Conservation (phyloP, 2,888 invertebrate species). For the Norana najaformis region DNA sequence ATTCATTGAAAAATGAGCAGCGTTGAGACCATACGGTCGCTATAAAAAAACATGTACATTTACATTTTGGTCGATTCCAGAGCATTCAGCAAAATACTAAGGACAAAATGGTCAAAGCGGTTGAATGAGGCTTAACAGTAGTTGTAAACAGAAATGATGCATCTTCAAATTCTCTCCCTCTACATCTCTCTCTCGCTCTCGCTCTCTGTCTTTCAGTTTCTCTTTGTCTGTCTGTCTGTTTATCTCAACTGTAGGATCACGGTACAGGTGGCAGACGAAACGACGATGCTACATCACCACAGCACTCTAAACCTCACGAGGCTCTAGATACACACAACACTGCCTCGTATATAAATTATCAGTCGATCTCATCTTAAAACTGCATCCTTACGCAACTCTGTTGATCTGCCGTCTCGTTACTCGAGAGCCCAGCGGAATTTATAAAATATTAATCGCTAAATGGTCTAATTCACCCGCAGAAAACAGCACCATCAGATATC, state of each 20-base stretch:
- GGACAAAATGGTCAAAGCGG: neutral
- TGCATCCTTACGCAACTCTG: neutral
- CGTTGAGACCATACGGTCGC: too few relatives aligned
- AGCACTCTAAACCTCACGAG: neutral
- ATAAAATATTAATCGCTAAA: neutral
- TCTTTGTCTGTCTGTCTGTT: neutral
- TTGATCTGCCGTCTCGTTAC: neutral
- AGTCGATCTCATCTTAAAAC: neutral
- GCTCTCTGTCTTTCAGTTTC: neutral
- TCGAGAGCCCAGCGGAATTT: neutral
- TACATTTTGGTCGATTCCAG: too few relatives aligned
- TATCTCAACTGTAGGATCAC: neutral
- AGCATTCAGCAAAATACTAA: neutral
- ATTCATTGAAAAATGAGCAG: too few relatives aligned
- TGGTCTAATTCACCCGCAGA: neutral
- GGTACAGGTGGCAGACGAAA: neutral
- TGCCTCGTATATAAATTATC: neutral
- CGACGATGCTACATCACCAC: neutral
- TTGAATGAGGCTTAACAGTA: neutral
- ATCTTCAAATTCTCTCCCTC: neutral
- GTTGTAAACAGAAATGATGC: neutral
- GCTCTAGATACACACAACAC: slow-evolving; percentile 13
- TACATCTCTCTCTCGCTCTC: neutral
- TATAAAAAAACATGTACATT: too few relatives aligned
- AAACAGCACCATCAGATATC: neutral